Conservation (phyloP, 2,113 vertebrate genomes). For the Dolichallabes microphthalmus region DNA sequence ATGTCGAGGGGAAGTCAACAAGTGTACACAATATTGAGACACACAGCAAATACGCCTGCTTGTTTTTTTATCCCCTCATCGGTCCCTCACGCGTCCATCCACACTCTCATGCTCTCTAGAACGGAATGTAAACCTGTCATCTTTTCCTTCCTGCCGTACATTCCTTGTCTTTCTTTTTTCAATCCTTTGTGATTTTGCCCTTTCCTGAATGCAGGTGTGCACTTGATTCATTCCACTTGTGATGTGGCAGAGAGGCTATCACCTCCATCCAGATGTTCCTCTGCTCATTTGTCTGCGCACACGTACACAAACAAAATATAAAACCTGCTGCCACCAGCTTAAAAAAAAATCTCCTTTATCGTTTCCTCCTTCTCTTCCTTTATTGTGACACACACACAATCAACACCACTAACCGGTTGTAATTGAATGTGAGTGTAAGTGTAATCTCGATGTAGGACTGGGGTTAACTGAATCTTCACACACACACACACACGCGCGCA, state of each 20-base stretch:
- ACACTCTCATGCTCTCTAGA: neutral
- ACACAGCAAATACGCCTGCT: neutral
- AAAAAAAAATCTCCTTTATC: conserved; percentile 55
- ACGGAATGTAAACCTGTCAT: neutral
- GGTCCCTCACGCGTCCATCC: neutral
- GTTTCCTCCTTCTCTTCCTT: conserved; percentile 28
- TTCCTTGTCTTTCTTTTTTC: neutral
- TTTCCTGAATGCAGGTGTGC: conserved; percentile 37
- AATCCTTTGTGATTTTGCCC: neutral
- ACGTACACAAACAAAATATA: conserved; percentile 34
- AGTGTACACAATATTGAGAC: neutral
- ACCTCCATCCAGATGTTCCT: conserved; percentile 73
- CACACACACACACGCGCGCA: neutral
- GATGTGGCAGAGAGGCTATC: conserved; percentile 68
- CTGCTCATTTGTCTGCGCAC: conserved; percentile 62
- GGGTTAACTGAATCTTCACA: conserved; percentile 36
- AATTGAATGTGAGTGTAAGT: neutral
- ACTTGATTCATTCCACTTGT: conserved; percentile 73
- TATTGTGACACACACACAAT: neutral
- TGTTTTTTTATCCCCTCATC: conserved; percentile 7
- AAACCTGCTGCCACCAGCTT: conserved; percentile 31
- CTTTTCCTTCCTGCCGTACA: neutral
- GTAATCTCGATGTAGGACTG: neutral
- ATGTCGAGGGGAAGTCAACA: neutral
- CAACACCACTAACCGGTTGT: neutral